Evolutionary conservation across 2,888 invertebrate species (phyloP), one percentile per base, ranked within the genome.

Genomic region (Taphrorychus bicolor): DNA sequence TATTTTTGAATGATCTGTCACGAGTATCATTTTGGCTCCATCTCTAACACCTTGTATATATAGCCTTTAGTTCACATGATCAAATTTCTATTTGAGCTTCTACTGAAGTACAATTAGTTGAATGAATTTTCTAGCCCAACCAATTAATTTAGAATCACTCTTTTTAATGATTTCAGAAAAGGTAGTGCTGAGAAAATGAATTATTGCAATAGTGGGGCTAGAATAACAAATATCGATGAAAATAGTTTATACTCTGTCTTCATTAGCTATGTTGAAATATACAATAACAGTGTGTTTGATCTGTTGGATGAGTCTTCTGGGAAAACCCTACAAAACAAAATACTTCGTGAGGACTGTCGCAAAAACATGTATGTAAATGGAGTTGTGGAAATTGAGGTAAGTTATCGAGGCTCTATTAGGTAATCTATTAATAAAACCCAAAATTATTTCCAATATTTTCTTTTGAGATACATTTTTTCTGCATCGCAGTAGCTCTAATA

Each of bases 271-370:
- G 89, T 97, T 60, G 98, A 98, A 83, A 93, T 98, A 73, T 98
- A 98, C 83, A 98, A 98, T 81, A 98, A 99, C 79, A 92, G 89
- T 77, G 95, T 98, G 1, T 98, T 93, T 82, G 99, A 99, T 85
- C 86, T 99, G 57, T 85, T 99, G 1, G 98, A 99, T 80, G 96
- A 97, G 59, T 89, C 83, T 80, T 77, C 74, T 56, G 75, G 75
- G 70, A 91, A 92, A 77, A 87, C 87, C 71, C 84, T 94, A 61
- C 94, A 95, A 77, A 90, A 91, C 2, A 97, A 96, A 86, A 91
- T 95, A 58, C 87, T 98, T 54, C 86, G 96, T 54, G 95, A 95
- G 84, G 97, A 97, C 80, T 88, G 87, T 9, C 87, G 88, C 54
- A 91, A 90, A 70, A 94, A 94, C 73, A 95, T 97, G 93, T 99